These are phyloP conservation scores for Heterodera schachtii DNA, from an alignment of 1,140 invertebrate species.

Conservation along the genomic window DNA sequence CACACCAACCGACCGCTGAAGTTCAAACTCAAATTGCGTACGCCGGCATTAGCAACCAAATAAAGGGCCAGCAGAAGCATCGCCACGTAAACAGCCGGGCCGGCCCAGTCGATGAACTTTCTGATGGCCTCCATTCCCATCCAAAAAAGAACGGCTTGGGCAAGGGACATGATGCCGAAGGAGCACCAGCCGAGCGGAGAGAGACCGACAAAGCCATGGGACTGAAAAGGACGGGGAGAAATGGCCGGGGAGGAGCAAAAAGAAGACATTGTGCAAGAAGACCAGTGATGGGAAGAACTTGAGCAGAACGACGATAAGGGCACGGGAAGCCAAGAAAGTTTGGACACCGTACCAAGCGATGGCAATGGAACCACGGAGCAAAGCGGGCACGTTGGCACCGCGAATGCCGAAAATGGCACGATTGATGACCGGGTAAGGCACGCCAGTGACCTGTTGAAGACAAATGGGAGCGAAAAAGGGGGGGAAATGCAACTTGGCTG, in stretches of 20 bases:
- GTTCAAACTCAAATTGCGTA: slow-evolving; percentile 1
- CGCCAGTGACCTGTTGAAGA: slow-evolving; percentile 6
- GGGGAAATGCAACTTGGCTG: background rate
- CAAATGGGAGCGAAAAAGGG: background rate
- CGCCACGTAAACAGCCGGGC: background rate
- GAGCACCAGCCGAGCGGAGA: slow-evolving; percentile 4
- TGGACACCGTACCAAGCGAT: slow-evolving; percentile 27
- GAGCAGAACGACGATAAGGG: slow-evolving; percentile 9
- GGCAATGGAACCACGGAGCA: slow-evolving; percentile 20
- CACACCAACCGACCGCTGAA: background rate
- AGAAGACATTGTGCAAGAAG: background rate
- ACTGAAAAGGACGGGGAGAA: background rate
- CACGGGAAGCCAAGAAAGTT: slow-evolving; percentile 14
- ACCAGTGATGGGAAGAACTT: slow-evolving; percentile 10
- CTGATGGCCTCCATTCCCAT: slow-evolving; percentile 10
- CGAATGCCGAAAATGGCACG: slow-evolving; percentile 25
- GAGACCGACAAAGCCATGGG: background rate
- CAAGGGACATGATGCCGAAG: background rate
- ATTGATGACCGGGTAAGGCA: slow-evolving; percentile 23
- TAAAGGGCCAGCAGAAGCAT: background rate
- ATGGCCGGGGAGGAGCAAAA: background rate
- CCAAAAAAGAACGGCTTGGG: slow-evolving; percentile 1
- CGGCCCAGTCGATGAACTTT: background rate
- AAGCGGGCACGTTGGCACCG: slow-evolving; percentile 14
- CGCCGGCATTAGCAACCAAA: background rate